phyloP scores from a whole-genome alignment of 2,888 invertebrate species.

The Drosophila neutralis region DNA sequence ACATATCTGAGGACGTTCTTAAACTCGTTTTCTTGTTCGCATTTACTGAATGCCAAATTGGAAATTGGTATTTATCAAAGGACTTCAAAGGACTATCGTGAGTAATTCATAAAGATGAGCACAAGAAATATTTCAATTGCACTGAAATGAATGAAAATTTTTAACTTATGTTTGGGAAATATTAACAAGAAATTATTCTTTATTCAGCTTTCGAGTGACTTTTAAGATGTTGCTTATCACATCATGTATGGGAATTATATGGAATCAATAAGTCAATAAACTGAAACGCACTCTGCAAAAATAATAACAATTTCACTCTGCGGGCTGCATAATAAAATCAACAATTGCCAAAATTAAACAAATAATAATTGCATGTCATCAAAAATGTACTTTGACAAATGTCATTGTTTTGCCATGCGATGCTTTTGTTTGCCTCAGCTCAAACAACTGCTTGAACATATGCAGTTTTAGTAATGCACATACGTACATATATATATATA shows the following conservation, averaged over 20 bases:
- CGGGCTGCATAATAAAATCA: neutral
- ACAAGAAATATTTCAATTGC: neutral
- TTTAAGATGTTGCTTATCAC: neutral
- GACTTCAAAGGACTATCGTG: neutral
- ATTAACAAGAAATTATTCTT: neutral
- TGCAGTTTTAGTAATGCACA: slow-evolving; percentile 2
- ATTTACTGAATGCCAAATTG: neutral
- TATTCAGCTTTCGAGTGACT: neutral
- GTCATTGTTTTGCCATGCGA: neutral
- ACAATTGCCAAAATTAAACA: neutral
- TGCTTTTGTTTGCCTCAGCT: neutral
- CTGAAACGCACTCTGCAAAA: neutral
- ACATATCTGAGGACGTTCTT: neutral
- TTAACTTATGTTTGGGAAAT: neutral
- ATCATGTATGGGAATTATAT: neutral
- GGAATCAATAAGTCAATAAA: neutral
- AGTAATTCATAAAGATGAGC: neutral
- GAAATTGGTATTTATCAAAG: neutral
- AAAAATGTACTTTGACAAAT: neutral
- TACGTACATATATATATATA: slow-evolving; percentile 5
- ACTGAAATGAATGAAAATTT: neutral
- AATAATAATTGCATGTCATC: slow-evolving; percentile 1
- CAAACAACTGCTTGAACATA: neutral
- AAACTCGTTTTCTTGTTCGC: neutral
- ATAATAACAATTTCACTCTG: neutral